Evolutionary conservation across 2,888 invertebrate genomes (phyloP), one percentile per base, ranked within the genome.

Genomic region (Dynastes hyllus): DNA sequence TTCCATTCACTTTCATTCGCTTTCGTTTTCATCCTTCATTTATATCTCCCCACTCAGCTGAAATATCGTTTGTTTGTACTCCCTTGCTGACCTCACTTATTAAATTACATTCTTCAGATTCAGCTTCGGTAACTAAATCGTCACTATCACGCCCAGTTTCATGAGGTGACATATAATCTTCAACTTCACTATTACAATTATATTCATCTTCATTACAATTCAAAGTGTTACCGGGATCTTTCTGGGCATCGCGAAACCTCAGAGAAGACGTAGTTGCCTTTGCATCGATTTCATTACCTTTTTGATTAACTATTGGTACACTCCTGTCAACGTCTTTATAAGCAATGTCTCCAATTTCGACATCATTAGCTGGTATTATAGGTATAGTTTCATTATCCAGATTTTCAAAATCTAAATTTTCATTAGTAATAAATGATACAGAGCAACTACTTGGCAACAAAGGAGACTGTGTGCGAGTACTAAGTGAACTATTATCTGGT

Each of bases 1-100:
- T 53, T 53, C 16, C 53, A 53, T 16, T 53, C 53, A 53, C 16
- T 53, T 53, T 53, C 2, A 53, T 53, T 53, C 13, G 13, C 53
- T n/a, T 53, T 53, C 53, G 16, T 13, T 53, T 53, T 13, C 53
- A n/a, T 53, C 16, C 53, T n/a, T 53, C n/a, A 53, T 53, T 53
- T 53, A 53, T 53, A 53, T 13, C 53, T n/a, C 53, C 53, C 53
- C 53, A 1, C 53, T 53, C 53, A 53, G 13, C 53, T 53, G 13
- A 53, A 53, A 53, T 53, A 53, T 53, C n/a, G 53, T 53, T 53
- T 53, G 53, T 53, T 53, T 53, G 53, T 13, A 53, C 16, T 13
- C 53, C 1, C 53, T 53, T 11, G 53, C 53, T 16, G 16, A 53
- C 53, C 53, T 53, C 53, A 53, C 53, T 53, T 22, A 22, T 22